A percentile compares a stretch with the other conserved stretches of the same genome.
These are phyloP conservation scores for Melolontha melolontha DNA, from an alignment of 2,888 invertebrate genomes.

Conservation along the genomic window DNA sequence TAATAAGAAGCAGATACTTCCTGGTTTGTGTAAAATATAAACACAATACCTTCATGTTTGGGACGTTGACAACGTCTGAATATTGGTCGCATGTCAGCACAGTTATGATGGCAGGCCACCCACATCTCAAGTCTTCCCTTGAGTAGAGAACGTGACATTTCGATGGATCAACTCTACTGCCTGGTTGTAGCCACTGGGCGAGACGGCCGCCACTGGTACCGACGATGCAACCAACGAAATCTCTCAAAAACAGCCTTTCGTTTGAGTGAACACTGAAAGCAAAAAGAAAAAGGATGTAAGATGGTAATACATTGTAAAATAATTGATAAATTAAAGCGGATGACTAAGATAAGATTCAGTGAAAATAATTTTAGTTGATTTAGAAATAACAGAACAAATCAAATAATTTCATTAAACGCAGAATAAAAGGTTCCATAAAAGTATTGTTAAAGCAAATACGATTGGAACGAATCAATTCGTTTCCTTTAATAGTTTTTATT, in stretches of 20 bases:
- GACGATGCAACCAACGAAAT: constrained; percentile 89
- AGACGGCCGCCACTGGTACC: constrained; percentile 91
- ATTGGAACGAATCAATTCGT: too few relatives aligned
- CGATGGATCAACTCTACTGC: constrained; percentile 88
- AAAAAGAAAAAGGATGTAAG: constrained; percentile 25
- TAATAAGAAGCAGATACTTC: constrained; percentile 19
- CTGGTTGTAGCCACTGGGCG: constrained; percentile 95
- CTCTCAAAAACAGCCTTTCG: constrained; percentile 91
- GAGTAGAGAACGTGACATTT: constrained; percentile 88
- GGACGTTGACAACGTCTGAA: constrained; percentile 86
- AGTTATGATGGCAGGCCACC: constrained; percentile 87
- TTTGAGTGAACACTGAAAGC: constrained; percentile 83
- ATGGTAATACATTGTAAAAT: not conserved
- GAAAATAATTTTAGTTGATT: too few relatives aligned
- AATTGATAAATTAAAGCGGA: not conserved
- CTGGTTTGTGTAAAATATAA: not conserved
- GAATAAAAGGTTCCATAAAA: too few relatives aligned
- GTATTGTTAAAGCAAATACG: too few relatives aligned
- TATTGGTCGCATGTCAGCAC: constrained; percentile 91
- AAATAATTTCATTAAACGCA: too few relatives aligned
- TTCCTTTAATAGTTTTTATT: too few relatives aligned
- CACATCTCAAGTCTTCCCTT: constrained; percentile 78
- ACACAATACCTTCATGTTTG: constrained; percentile 79
- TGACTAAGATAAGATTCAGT: too few relatives aligned
- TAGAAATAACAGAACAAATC: too few relatives aligned